Base-by-base conservation (phyloP, 2,113 vertebrate species). In the Clupea harengus region DNA sequence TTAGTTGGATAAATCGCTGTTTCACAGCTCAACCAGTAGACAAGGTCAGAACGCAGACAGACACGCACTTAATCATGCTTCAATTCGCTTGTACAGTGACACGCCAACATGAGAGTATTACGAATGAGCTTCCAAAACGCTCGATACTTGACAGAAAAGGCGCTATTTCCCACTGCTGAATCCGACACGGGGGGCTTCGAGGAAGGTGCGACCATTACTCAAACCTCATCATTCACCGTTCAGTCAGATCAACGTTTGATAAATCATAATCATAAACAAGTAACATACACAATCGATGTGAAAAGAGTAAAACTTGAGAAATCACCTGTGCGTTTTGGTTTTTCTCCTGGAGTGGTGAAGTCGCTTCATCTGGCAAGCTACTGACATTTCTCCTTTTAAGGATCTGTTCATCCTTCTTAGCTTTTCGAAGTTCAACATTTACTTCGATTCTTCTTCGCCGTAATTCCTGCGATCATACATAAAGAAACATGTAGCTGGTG, bases 381-480 rank as follows among this genome's bases (percentile, higher is more conserved):
- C 94, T 94, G 18, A 98, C 96, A 3, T 98, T 97, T 90, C 98
- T 96, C 92, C 94, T 96, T 92, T 99, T 99, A 83, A 97, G 93
- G 91, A 99, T 96, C 89, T 98, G 97, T 5, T 98, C 97, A 84
- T 99, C 97, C 88, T 97, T 99, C 92, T 97, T 98, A 0, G 97
- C 96, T 92, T 97, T 99, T 13, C 98, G 94, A 47, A 99, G 93
- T 84, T 98, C 97, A 50, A 98, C 96, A 8, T 95, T 98, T 49
- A 97, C 96, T 91, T 98, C 97, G 83, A 96, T 94, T 67, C 97
- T 92, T 10, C 96, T 93, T 4, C 97, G 94, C 82, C 97, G 93
- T 83, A 97, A 94, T 92, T 98, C 97, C 98, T 98, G 17, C 0
- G 86, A 1, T 57, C 57, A 20, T 13, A 18, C 10, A 49, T 39